Evolutionary conservation across 2,888 invertebrate species (phyloP).

Genomic region (Netelia virgata): DNA sequence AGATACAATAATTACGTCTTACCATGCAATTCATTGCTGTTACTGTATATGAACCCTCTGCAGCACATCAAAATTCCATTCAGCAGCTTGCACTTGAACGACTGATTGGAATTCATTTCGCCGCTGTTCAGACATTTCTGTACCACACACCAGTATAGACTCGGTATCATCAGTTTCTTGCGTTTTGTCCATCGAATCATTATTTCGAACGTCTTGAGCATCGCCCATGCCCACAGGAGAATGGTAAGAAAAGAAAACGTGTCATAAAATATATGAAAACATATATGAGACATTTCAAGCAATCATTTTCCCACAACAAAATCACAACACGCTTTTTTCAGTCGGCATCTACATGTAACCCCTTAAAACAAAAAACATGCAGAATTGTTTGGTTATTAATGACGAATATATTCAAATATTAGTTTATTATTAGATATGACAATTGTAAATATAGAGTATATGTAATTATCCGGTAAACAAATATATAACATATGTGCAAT

Average conservation of each 20-base stretch:
- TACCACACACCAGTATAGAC: slow-evolving; percentile 14
- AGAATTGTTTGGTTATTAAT: neutral
- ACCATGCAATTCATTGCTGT: slow-evolving; percentile 6
- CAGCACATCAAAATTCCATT: slow-evolving; percentile 1
- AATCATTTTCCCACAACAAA: too few relatives aligned
- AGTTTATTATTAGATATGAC: neutral
- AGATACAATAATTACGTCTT: slow-evolving; percentile 2
- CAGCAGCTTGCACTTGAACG: slow-evolving; percentile 3
- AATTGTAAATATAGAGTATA: slow-evolving; percentile 2
- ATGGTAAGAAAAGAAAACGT: slow-evolving; percentile 23
- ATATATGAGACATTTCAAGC: neutral
- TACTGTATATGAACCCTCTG: slow-evolving; percentile 3
- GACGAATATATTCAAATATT: neutral
- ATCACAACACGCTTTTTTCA: too few relatives aligned
- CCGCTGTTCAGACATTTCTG: slow-evolving; percentile 12
- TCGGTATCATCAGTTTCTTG: slow-evolving; percentile 11
- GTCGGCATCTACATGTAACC: too few relatives aligned
- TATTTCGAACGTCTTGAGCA: slow-evolving; percentile 17
- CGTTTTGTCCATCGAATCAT: slow-evolving; percentile 3
- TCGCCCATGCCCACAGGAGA: slow-evolving; percentile 8
- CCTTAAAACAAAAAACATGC: neutral
- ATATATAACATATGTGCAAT: slow-evolving; percentile 3
- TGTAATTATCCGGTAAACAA: slow-evolving; percentile 2
- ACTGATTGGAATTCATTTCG: slow-evolving; percentile 25
- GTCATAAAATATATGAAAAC: slow-evolving; percentile 10